phyloP scores from a whole-genome alignment of 2,113 vertebrate species.

The Callocephalon fimbriatum region DNA sequence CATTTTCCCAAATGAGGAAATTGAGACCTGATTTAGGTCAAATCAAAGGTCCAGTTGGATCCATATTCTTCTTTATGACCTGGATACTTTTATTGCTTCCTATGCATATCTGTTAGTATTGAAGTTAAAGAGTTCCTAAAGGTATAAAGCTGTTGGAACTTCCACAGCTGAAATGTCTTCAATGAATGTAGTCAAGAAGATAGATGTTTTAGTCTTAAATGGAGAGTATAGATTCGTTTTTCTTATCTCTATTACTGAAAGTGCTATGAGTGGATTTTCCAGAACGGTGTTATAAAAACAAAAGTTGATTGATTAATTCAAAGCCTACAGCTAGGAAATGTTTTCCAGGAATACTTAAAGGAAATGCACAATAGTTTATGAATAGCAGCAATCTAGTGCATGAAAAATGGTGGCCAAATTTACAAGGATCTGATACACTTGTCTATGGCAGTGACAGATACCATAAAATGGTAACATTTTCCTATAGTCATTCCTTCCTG shows the following conservation, averaged over 20 bases:
- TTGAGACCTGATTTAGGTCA: background rate
- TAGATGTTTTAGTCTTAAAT: constrained; percentile 73
- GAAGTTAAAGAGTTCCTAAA: background rate
- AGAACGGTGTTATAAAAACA: constrained; percentile 76
- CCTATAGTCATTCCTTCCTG: background rate
- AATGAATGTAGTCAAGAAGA: constrained; percentile 58
- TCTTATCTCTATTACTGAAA: constrained; percentile 76
- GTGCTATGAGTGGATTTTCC: constrained; percentile 68
- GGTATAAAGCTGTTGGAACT: background rate
- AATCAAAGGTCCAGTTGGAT: background rate
- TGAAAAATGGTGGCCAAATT: background rate
- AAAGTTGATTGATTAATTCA: constrained; percentile 77
- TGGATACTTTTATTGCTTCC: background rate
- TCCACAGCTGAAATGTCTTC: constrained; percentile 14
- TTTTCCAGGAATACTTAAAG: constrained; percentile 42
- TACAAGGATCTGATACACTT: background rate
- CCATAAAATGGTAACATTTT: background rate
- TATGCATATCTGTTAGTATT: background rate
- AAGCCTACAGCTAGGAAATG: constrained; percentile 49
- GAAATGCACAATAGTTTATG: constrained; percentile 30
- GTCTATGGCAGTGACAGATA: background rate
- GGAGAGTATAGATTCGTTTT: constrained; percentile 69
- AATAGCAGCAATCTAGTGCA: background rate
- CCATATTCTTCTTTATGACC: background rate
- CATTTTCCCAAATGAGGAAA: background rate